A percentile compares a stretch with the other conserved stretches of the same genome.
phyloP scores from a whole-genome alignment of 2,888 invertebrate species.

The Conus canariensis region DNA sequence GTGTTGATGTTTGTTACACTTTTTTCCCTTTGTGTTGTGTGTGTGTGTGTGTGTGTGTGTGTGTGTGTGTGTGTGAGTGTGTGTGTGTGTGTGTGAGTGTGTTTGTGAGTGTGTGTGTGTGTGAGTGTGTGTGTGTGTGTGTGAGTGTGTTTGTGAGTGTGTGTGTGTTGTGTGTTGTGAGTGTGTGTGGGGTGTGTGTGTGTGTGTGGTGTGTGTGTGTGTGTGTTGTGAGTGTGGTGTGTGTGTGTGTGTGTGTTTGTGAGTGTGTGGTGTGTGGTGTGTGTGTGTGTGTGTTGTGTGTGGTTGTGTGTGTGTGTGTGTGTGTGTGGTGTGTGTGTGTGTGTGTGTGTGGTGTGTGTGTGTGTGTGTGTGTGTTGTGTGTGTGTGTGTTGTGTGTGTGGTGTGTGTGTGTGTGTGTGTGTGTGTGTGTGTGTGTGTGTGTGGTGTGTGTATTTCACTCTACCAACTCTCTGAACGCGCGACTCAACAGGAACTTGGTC shows the following conservation, averaged over 20 bases:
- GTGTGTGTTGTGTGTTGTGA: background rate
- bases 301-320: too few relatives aligned
- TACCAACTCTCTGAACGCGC: too few relatives aligned
- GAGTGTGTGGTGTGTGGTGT: too few relatives aligned
- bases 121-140: background rate
- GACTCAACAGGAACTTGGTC: too few relatives aligned
- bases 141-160: background rate
- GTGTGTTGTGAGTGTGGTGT: too few relatives aligned
- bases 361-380: background rate
- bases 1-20: too few relatives aligned
- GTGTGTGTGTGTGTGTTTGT: too few relatives aligned
- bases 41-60: conserved; percentile 27
- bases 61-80: conserved; percentile 10
- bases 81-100: background rate
- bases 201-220: too few relatives aligned
- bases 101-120: background rate
- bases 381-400: background rate
- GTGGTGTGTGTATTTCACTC: too few relatives aligned
- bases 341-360: background rate
- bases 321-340: too few relatives aligned
- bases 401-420: background rate
- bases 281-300: too few relatives aligned
- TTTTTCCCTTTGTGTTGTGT: background rate
- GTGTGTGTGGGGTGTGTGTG: too few relatives aligned
- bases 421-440: background rate